phyloP scores from a whole-genome alignment of 2,797 vertebrate genomes.

The Spea hammondii region DNA sequence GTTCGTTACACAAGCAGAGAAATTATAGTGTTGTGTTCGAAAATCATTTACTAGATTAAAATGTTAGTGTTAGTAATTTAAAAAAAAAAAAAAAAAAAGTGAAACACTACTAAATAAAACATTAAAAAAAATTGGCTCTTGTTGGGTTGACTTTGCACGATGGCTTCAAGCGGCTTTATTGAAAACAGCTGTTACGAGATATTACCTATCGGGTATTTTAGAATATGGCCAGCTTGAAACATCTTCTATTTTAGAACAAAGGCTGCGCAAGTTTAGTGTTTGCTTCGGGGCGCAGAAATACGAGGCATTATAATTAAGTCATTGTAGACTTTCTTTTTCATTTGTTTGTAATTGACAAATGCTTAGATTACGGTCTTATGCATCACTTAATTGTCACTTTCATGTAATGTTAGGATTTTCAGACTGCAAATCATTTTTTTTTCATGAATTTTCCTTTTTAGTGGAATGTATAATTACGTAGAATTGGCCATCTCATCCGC shows the following conservation, averaged over 20 bases:
- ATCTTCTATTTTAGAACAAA: slow-evolving; percentile 57
- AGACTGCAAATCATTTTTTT: not conserved
- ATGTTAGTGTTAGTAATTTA: not conserved
- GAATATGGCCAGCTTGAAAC: slow-evolving; percentile 47
- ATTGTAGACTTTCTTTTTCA: slow-evolving; percentile 63
- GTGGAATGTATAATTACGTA: slow-evolving; percentile 23
- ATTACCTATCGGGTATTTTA: slow-evolving; percentile 48
- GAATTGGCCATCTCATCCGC: slow-evolving; percentile 4
- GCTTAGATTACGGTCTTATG: not conserved
- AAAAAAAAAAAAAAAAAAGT: not conserved
- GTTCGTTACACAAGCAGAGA: too few species aligned
- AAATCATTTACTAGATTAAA: too few species aligned
- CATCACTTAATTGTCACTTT: slow-evolving; percentile 31
- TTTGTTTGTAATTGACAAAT: slow-evolving; percentile 56
- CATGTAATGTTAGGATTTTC: slow-evolving; percentile 14
- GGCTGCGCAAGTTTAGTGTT: slow-evolving; percentile 57
- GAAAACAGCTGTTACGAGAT: slow-evolving; percentile 69
- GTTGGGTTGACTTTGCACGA: slow-evolving; percentile 54
- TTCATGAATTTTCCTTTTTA: not conserved
- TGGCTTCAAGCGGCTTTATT: slow-evolving; percentile 64
- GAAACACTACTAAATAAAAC: slow-evolving; percentile 53
- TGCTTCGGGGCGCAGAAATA: slow-evolving; percentile 60
- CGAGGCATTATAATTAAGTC: slow-evolving; percentile 61
- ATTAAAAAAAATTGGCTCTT: slow-evolving; percentile 61
- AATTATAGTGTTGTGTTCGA: too few species aligned